A percentile compares a stretch with the other conserved stretches of the same genome.
phyloP scores from a whole-genome alignment of 30 jellyfish, hydroid and myxozoan species.

The Turritopsis dohrnii region DNA sequence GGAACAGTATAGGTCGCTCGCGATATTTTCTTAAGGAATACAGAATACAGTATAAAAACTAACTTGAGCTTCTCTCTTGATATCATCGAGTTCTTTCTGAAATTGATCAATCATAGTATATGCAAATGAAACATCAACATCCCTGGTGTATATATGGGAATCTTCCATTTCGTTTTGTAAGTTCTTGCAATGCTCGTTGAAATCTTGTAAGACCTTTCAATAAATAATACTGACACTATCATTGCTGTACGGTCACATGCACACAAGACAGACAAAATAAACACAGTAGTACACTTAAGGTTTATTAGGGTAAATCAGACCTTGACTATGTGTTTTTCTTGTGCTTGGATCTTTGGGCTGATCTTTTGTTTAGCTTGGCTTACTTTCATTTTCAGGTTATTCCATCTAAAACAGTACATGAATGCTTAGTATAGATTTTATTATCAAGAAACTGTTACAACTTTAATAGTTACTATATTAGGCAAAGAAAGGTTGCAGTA shows the following conservation, averaged over 20 bases:
- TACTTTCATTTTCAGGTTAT: constrained; percentile 71
- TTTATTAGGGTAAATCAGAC: constrained; percentile 6
- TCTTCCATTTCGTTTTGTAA: constrained; percentile 52
- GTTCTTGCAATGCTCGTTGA: constrained; percentile 63
- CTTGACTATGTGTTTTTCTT: constrained; percentile 45
- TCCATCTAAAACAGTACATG: constrained; percentile 60
- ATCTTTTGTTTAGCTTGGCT: constrained; percentile 72
- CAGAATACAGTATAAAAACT: too few relatives aligned
- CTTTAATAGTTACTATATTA: too few relatives aligned
- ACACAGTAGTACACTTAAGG: not conserved
- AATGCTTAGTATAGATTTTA: too few relatives aligned
- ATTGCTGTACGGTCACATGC: too few relatives aligned
- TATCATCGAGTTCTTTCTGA: constrained; percentile 38
- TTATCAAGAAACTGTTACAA: too few relatives aligned
- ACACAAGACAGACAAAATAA: not conserved
- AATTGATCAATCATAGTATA: constrained; percentile 54
- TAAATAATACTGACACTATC: too few relatives aligned
- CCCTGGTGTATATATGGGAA: constrained; percentile 44
- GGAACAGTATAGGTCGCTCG: too few relatives aligned
- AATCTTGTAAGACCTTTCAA: constrained; percentile 40
- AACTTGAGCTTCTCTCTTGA: constrained; percentile 77
- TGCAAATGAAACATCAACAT: constrained; percentile 39
- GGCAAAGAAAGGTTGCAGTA: too few relatives aligned
- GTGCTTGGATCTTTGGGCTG: constrained; percentile 76
- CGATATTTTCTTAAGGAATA: too few relatives aligned